Evolutionary conservation across 2,888 invertebrate genomes (phyloP).

Genomic region (Leptinotarsa peninsularis): DNA sequence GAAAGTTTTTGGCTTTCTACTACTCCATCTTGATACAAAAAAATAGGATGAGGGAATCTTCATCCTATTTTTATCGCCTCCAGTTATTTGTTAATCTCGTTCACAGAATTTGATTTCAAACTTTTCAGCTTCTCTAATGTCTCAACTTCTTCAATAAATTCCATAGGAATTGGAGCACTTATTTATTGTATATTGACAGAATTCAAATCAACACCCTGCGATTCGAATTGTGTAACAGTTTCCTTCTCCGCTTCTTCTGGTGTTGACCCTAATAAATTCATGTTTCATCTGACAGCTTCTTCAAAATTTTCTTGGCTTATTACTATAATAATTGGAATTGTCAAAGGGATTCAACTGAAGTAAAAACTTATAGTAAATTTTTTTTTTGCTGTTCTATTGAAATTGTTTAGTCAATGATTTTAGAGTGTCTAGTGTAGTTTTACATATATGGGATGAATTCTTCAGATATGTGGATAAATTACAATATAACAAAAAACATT

Average conservation of each 20-base stretch:
- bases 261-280: slow-evolving; percentile 84
- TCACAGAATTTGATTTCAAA: slow-evolving; percentile 41
- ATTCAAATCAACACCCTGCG: slow-evolving; percentile 85
- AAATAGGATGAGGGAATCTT: too few relatives aligned
- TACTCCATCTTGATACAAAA: too few relatives aligned
- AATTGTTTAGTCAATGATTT: too few relatives aligned
- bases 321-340: slow-evolving; percentile 56
- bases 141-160: slow-evolving; percentile 69
- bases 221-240: slow-evolving; percentile 84
- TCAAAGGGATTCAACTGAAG: too few relatives aligned
- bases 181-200: slow-evolving; percentile 79
- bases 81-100: slow-evolving; percentile 49
- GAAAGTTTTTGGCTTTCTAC: too few relatives aligned
- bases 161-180: slow-evolving; percentile 68
- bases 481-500: too few relatives aligned
- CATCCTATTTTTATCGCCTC: slow-evolving; percentile 58
- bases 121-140: slow-evolving; percentile 67
- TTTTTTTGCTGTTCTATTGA: too few relatives aligned
- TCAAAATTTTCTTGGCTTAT: slow-evolving; percentile 88
- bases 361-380: too few relatives aligned
- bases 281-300: slow-evolving; percentile 87
- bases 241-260: slow-evolving; percentile 85
- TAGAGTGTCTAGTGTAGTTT: too few relatives aligned
- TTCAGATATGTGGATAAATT: too few relatives aligned
- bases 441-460: too few relatives aligned